Base-by-base conservation (phyloP, 2,113 vertebrate genomes). In the Tyto alba region DNA sequence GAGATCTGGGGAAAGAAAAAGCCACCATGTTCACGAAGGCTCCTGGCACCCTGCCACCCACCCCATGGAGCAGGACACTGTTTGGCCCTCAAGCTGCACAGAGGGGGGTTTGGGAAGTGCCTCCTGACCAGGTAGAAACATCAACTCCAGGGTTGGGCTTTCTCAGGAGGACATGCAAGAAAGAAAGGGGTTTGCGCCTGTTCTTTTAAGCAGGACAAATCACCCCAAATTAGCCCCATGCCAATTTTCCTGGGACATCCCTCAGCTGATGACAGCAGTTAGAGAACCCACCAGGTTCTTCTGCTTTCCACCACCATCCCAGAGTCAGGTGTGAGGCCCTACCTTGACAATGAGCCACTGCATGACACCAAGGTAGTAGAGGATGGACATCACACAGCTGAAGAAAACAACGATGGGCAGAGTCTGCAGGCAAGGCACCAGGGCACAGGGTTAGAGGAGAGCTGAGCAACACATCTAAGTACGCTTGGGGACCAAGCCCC, bases 331-430 rank as follows among this genome's bases (percentile, higher is more conserved):
- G 18, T 17, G 34, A 50, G 32, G 53, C 20, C 84, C 84, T 97
- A 99, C 99, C 99, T 99, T 99, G 68, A 99, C 73, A 89, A 99
- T 98, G 55, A 99, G 7, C 98, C 99, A 99, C 97, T 99, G 99
- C 98, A 99, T 99, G 64, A 98, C 32, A 1, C 99, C 99, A 9
- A 99, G 83, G 91, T 98, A 99, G 97, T 99, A 99, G 26, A 99
- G 98, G 62, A 99, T 88, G 6, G 99, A 99, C 99, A 99, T 99
- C 82, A 99, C 97, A 22, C 99, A 99, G 82, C 99, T 99, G 97
- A 99, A 99, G 98, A 99, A 99, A 34, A 99, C 90, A 27, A 99
- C 89, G 55, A 99, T 99, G 13, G 99, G 99, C 94, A 99, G 96
- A 60, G 97, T 66, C 99, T 99, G 78, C 76, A 95, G 92, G 56